These are phyloP conservation scores for Corvus hawaiiensis DNA, from an alignment of 2,113 vertebrate species.

Conservation along the genomic window DNA sequence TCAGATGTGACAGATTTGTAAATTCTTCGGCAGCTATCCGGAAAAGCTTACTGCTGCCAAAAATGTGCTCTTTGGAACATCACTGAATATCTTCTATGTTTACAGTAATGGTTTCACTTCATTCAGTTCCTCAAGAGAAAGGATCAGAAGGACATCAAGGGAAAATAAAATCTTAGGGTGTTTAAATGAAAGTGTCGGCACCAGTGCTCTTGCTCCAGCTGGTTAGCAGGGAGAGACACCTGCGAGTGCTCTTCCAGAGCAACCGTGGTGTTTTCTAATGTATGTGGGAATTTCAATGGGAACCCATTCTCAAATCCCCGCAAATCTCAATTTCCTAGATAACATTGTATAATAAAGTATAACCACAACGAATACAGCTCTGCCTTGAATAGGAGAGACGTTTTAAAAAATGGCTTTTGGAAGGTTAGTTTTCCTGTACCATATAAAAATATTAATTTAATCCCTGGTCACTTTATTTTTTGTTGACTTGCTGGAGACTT, in stretches of 20 bases:
- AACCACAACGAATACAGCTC: neutral
- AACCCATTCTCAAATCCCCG: neutral
- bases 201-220: neutral
- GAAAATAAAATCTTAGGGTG: neutral
- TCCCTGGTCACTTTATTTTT: neutral
- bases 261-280: neutral
- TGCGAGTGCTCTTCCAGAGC: neutral
- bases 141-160: neutral
- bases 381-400: neutral
- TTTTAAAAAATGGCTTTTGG: neutral
- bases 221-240: neutral
- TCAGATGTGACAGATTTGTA: neutral
- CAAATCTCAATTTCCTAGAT: neutral
- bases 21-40: neutral
- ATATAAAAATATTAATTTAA: neutral
- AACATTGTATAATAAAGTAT: neutral
- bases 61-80: neutral
- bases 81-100: neutral
- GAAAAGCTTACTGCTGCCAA: neutral
- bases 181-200: neutral
- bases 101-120: neutral
- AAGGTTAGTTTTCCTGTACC: neutral
- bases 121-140: neutral
- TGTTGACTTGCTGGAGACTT: neutral
- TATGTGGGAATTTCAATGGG: neutral